Evolutionary conservation across 2,888 invertebrate species (phyloP).

Genomic region (Mechanitis messenoides): DNA sequence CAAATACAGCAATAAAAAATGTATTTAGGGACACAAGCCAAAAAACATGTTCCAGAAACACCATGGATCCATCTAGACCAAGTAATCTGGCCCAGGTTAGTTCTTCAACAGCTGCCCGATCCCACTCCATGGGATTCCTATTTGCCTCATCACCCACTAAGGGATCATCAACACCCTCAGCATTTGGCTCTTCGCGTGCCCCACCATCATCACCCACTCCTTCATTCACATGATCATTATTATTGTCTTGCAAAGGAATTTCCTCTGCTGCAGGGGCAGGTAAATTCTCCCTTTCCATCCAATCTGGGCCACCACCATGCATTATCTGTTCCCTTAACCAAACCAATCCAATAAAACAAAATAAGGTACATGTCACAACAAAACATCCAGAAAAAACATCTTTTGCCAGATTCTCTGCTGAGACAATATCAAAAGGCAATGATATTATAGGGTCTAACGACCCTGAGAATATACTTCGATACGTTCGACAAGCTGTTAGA

Average conservation of each 20-base stretch:
- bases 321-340: slow-evolving; percentile 99
- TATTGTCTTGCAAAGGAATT: slow-evolving; percentile 64
- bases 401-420: slow-evolving; percentile 92
- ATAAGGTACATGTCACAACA: slow-evolving; percentile 96
- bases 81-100: slow-evolving; percentile 98
- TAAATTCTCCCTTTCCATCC: slow-evolving; percentile 87
- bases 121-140: slow-evolving; percentile 99
- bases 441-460: slow-evolving; percentile 91
- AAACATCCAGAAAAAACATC: slow-evolving; percentile 98
- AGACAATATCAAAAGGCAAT: slow-evolving; percentile 93
- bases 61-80: slow-evolving; percentile 96
- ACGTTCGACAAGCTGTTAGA: slow-evolving; percentile 96
- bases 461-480: slow-evolving; percentile 93
- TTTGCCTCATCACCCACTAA: slow-evolving; percentile 87
- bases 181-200: slow-evolving; percentile 55
- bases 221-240: slow-evolving; percentile 67
- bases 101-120: slow-evolving; percentile 97
- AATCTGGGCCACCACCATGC: slow-evolving; percentile 97
- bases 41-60: slow-evolving; percentile 98
- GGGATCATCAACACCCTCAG: slow-evolving; percentile 68
- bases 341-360: slow-evolving; percentile 96
- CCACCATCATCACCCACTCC: slow-evolving; percentile 52
- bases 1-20: slow-evolving; percentile 96
- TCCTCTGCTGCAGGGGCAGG: slow-evolving; percentile 71
- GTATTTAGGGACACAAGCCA: slow-evolving; percentile 99